phyloP scores from a whole-genome alignment of 2,113 vertebrate genomes.

The Oriolus oriolus region DNA sequence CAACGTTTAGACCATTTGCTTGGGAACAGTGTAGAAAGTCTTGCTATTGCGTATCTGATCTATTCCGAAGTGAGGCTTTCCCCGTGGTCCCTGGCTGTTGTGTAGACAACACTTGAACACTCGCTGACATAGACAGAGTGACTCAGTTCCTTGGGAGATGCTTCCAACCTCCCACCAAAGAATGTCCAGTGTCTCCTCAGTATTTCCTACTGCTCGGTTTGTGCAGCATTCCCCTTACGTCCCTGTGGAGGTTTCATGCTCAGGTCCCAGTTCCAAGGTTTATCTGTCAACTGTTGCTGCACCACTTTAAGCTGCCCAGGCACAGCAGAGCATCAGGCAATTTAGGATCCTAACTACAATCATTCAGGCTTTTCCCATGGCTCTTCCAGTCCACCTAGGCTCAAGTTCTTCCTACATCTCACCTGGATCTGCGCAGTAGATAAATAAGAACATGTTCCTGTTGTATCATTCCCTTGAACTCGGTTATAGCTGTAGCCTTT shows the following conservation, averaged over 20 bases:
- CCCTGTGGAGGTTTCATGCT: neutral
- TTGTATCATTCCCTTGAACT: neutral
- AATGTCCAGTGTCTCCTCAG: neutral
- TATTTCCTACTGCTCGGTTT: neutral
- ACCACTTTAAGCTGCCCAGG: neutral
- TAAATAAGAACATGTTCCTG: neutral
- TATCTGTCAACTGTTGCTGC: neutral
- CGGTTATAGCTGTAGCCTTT: neutral
- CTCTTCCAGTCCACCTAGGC: neutral
- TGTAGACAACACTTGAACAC: accelerated
- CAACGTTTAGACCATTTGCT: neutral
- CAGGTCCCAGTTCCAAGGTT: neutral
- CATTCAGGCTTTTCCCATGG: neutral
- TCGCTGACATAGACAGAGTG: accelerated
- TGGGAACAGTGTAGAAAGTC: neutral
- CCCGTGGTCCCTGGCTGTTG: accelerated
- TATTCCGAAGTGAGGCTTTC: neutral
- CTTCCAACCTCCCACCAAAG: neutral
- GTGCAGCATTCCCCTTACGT: accelerated
- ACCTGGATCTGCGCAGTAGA: neutral
- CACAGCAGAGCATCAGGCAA: neutral
- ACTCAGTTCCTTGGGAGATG: neutral
- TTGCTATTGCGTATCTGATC: neutral
- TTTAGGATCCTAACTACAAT: neutral
- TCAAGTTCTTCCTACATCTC: neutral